Conservation (phyloP, 1,140 invertebrate genomes). For the Gerris buenoi region DNA sequence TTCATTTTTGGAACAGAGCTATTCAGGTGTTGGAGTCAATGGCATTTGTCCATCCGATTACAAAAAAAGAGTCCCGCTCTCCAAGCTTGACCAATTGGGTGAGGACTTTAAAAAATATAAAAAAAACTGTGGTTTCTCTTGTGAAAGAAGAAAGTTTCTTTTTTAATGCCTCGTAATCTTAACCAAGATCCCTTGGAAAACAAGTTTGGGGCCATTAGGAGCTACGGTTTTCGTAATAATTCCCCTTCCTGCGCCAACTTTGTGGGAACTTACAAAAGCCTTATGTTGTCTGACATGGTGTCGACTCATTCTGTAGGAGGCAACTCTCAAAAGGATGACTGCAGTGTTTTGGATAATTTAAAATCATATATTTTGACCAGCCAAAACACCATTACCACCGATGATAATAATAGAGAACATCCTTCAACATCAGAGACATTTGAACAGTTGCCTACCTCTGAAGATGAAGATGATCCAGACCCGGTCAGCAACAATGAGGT, state of each 20-base stretch:
- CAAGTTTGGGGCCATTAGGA: neutral
- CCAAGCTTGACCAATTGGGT: neutral
- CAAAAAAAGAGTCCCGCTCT: neutral
- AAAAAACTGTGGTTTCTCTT: no score
- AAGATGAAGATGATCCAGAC: neutral
- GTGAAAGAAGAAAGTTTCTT: neutral
- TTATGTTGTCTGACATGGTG: neutral
- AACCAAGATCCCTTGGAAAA: neutral
- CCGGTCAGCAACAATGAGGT: neutral
- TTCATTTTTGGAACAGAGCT: neutral
- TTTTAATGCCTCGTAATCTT: neutral
- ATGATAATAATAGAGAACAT: neutral
- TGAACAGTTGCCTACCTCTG: neutral
- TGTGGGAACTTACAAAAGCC: neutral
- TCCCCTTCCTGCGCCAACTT: neutral
- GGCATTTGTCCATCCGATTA: neutral
- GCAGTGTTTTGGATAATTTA: neutral
- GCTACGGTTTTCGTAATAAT: neutral
- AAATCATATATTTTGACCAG: neutral
- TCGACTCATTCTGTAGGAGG: neutral
- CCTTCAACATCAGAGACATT: neutral
- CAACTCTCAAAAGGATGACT: neutral
- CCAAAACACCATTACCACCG: no score
- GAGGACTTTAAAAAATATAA: neutral
- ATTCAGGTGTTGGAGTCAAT: neutral